A percentile compares a stretch with the other conserved stretches of the same genome.
Conservation (phyloP, 2,797 vertebrate species). For the Pyrocephalus nanus region DNA sequence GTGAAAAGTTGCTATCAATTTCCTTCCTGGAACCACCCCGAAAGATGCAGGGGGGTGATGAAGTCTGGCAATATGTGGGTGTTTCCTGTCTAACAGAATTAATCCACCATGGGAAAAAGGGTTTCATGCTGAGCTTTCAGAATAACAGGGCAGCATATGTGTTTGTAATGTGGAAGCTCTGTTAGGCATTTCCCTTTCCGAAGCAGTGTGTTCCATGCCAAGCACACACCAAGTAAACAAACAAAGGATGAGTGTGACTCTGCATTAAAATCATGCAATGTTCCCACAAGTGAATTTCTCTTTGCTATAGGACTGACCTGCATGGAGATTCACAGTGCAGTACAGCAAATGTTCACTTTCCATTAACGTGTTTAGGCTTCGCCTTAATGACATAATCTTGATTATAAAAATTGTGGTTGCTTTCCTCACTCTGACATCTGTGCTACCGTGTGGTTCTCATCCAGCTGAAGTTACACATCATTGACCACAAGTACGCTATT, state of each 20-base stretch:
- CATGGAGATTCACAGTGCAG: neutral
- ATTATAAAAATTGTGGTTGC: neutral
- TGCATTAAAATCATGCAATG: neutral
- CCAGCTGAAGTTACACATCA: neutral
- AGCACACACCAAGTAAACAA: neutral
- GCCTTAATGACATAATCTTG: neutral
- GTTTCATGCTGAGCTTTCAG: neutral
- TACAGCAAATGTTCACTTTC: neutral
- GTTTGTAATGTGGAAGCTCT: neutral
- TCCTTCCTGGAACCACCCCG: neutral
- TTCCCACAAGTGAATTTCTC: neutral
- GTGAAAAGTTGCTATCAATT: neutral
- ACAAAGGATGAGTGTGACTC: neutral
- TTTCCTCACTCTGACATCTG: neutral
- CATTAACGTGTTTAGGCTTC: neutral
- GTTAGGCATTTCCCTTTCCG: neutral
- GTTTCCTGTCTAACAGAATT: neutral
- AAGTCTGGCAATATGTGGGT: neutral
- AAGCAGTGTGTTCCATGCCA: neutral
- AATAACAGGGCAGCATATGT: neutral
- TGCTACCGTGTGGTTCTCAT: neutral
- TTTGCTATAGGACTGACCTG: neutral
- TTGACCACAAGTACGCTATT: neutral
- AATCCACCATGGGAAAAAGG: neutral
- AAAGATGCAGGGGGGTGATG: neutral